phyloP scores from a whole-genome alignment of 1,140 invertebrate genomes.

The Drosophila busckii region DNA sequence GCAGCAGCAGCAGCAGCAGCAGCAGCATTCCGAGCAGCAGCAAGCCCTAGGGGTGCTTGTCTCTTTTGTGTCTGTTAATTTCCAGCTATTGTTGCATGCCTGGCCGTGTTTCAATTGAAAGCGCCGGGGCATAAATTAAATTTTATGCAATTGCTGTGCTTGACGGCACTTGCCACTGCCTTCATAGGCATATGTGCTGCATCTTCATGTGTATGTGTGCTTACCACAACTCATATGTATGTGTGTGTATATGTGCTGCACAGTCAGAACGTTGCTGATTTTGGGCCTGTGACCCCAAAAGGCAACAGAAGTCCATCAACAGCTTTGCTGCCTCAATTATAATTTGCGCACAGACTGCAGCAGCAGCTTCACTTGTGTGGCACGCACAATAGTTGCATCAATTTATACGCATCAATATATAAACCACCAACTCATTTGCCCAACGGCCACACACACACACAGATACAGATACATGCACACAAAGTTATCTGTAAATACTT shows the following conservation, averaged over 20 bases:
- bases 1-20: slow-evolving; percentile 6
- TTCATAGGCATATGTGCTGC: slow-evolving; percentile 20
- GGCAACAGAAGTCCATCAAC: slow-evolving; percentile 10
- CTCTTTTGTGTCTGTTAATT: slow-evolving; percentile 71
- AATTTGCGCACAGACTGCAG: slow-evolving; percentile 35
- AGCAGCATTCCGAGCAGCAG: no score
- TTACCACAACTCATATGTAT: no score
- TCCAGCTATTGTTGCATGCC: slow-evolving; percentile 59
- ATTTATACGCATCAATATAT: slow-evolving; percentile 28
- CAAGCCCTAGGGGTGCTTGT: slow-evolving; percentile 24
- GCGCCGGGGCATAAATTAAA: slow-evolving; percentile 67
- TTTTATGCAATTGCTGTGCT: slow-evolving; percentile 64
- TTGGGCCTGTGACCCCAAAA: slow-evolving; percentile 4
- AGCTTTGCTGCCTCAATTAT: slow-evolving; percentile 43
- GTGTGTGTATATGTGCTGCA: background rate
- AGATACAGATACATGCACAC: background rate
- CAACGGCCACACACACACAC: background rate
- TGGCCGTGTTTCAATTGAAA: slow-evolving; percentile 35
- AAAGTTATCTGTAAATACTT: background rate
- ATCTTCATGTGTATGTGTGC: slow-evolving; percentile 20
- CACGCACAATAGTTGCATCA: slow-evolving; percentile 21
- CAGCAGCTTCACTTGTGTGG: slow-evolving; percentile 6
- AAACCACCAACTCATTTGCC: slow-evolving; percentile 16
- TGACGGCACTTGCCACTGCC: slow-evolving; percentile 53
- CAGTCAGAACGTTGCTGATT: no score